Evolutionary conservation across 2,113 vertebrate species (phyloP), one percentile per base, ranked within the genome.

Genomic region (Nothoprocta perdicaria): DNA sequence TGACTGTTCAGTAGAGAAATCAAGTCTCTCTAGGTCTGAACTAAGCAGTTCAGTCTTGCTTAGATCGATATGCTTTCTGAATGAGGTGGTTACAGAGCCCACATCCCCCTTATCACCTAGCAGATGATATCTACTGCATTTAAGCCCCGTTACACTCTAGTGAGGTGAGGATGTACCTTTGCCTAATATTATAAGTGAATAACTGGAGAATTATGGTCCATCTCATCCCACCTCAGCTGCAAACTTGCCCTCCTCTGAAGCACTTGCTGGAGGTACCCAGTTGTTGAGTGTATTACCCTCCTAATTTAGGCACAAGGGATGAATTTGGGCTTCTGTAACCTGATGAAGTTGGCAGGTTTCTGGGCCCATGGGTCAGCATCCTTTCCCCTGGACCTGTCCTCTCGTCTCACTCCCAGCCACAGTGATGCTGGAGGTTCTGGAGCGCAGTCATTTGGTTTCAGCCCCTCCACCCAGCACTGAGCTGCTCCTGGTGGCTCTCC

Each of bases 151-250:
- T 67, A 41, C 12, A 52, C 14, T 15, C 19, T 17, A 15, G 10
- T 0, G 1, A 78, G 65, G 19, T 33, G 27, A 78, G 52, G 21
- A 86, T 84, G 66, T 71, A 5, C 16, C 27, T 63, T 71, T 67
- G 45, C 10, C 18, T 89, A 19, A 8, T 82, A 67, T n/a, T 31
- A 60, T 35, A 27, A 75, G 5, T 14, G 15, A 13, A 8, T 15
- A 41, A 16, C 13, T 17, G 6, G 45, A 38, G 23, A 80, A 3
- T 4, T 27, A 12, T 46, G 40, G 52, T 38, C 10, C 1, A 0
- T 19, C 58, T 71, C 22, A 8, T 11, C 4, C 2, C 1, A 16
- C 12, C 23, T 35, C 12, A 57, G 53, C 27, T 31, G 53, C 53
- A 57, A 31, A 57, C 29, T 31, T 57, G 29, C 53, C 27, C 27